Percentiles rank a stretch among this genome's conserved stretches.
These are phyloP conservation scores for Leptarthrus brevirostris DNA, from an alignment of 2,888 invertebrate species.

Conservation along the genomic window DNA sequence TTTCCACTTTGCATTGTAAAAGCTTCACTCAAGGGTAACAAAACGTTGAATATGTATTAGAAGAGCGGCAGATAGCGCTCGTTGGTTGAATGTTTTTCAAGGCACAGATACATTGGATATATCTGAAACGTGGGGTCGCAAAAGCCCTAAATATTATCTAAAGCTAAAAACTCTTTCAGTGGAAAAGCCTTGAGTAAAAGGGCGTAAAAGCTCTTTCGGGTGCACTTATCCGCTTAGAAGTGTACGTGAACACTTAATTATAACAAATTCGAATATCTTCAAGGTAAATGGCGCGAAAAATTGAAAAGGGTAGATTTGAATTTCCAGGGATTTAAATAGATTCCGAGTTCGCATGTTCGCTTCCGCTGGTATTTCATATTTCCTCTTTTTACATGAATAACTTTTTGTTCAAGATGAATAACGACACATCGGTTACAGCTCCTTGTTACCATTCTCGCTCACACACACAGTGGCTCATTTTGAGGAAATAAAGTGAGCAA, in stretches of 20 bases:
- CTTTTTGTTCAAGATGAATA: conserved; percentile 47
- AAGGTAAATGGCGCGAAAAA: conserved; percentile 45
- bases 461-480: background rate
- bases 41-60: conserved; percentile 42
- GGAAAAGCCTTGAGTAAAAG: conserved; percentile 22
- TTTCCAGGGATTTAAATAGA: conserved; percentile 28
- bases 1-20: conserved; percentile 46
- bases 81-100: background rate
- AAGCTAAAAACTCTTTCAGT: conserved; percentile 2
- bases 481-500: background rate
- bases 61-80: background rate
- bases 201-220: conserved; percentile 38
- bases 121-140: conserved; percentile 3
- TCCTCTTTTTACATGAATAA: conserved; percentile 39
- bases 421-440: conserved; percentile 29
- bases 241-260: conserved; percentile 42
- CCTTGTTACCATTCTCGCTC: background rate
- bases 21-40: conserved; percentile 42
- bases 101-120: background rate
- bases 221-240: conserved; percentile 40
- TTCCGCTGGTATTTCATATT: conserved; percentile 43
- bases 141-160: conserved; percentile 36
- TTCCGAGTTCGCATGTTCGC: conserved; percentile 26
- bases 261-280: conserved; percentile 46
- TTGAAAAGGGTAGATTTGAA: conserved; percentile 41